A percentile compares a stretch with the other conserved stretches of the same genome.
phyloP scores from a whole-genome alignment of 35 echinoderm and acorn worm genomes.

The Apostichopus parvimensis region DNA sequence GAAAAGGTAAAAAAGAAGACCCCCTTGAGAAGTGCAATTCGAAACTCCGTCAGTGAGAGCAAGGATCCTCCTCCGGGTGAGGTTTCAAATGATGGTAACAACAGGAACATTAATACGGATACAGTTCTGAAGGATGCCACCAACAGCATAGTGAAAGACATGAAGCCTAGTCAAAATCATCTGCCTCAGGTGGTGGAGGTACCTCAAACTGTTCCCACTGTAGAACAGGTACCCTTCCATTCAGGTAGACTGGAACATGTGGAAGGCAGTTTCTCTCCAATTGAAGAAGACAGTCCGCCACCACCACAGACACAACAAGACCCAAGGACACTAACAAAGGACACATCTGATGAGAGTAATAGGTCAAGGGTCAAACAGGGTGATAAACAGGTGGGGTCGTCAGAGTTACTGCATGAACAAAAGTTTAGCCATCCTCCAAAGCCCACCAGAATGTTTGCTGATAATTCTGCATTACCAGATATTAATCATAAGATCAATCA shows the following conservation, averaged over 20 bases:
- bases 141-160: constrained; percentile 2
- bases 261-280: constrained; percentile 55
- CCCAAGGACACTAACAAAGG: not conserved
- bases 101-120: not conserved
- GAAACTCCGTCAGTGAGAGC: not conserved
- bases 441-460: constrained; percentile 27
- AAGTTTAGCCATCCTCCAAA: constrained; percentile 18
- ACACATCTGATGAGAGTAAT: not conserved
- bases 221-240: not conserved
- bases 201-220: not conserved
- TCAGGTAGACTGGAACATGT: constrained; percentile 36
- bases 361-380: not conserved
- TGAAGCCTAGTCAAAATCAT: not conserved
- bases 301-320: not conserved
- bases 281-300: constrained; percentile 14
- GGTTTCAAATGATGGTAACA: not conserved
- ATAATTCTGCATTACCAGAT: not conserved
- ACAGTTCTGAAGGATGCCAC: constrained; percentile 21
- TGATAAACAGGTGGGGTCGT: not conserved
- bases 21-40: not conserved
- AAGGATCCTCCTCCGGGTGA: not conserved
- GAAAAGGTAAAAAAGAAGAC: constrained; percentile 22
- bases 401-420: not conserved
- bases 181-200: not conserved
- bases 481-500: constrained; percentile 32